A percentile compares a stretch with the other conserved stretches of the same genome.
Conservation (phyloP, 2,797 vertebrate genomes). For the Myotis findleyi region DNA sequence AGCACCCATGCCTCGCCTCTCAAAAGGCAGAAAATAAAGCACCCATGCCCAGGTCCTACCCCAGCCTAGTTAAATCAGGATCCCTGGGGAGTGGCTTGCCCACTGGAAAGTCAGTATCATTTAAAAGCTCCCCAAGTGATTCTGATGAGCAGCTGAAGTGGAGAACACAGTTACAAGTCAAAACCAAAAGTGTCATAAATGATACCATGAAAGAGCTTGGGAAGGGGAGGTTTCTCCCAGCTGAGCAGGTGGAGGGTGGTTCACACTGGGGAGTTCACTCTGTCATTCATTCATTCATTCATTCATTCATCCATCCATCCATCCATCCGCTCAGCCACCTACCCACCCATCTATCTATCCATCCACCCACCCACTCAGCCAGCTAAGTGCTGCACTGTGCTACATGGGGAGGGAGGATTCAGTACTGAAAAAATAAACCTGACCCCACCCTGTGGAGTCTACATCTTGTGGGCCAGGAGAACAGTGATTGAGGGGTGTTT, state of each 20-base stretch:
- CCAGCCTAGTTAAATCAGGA: conserved; percentile 36
- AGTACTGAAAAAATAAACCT: not conserved
- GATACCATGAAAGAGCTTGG: not conserved
- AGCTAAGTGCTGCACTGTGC: not conserved
- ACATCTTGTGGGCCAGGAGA: not conserved
- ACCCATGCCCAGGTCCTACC: no score
- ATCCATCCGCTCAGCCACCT: not conserved
- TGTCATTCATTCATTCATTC: not conserved
- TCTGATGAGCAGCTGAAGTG: not conserved
- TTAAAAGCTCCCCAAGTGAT: conserved; percentile 12
- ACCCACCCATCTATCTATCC: no score
- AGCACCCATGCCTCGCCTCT: not conserved
- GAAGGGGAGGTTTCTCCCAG: not conserved
- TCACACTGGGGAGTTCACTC: not conserved
- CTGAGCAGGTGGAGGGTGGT: not conserved
- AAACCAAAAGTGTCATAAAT: not conserved
- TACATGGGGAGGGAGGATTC: not conserved
- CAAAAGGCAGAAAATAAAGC: conserved; percentile 40
- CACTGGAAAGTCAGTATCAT: not conserved
- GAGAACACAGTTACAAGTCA: not conserved
- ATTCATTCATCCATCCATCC: not conserved
- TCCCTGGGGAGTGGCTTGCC: not conserved
- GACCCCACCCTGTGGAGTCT: not conserved
- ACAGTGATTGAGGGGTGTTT: not conserved
- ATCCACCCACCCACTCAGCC: not conserved